Percentiles rank a stretch among this genome's conserved stretches.
These are phyloP conservation scores for Drosophila parabipectinata DNA, from an alignment of 1,140 invertebrate species.

Conservation along the genomic window DNA sequence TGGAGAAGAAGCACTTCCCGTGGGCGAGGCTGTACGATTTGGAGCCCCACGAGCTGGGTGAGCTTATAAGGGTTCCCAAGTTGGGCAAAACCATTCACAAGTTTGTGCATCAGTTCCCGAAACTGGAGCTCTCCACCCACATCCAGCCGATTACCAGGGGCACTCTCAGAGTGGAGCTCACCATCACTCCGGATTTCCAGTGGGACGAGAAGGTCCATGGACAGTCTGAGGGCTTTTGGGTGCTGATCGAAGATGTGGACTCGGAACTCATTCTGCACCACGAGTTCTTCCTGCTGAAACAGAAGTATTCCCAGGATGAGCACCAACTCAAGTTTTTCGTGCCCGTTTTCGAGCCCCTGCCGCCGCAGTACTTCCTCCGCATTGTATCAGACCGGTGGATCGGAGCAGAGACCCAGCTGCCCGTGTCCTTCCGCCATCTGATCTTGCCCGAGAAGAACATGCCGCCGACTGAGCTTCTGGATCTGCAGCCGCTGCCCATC, in stretches of 20 bases:
- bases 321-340: constrained; percentile 99
- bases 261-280: constrained; percentile 98
- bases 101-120: constrained; percentile 98
- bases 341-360: constrained; percentile 98
- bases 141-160: constrained; percentile 99
- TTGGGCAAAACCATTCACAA: constrained; percentile 99
- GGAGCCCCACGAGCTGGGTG: constrained; percentile 98
- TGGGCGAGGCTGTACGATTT: constrained; percentile 98
- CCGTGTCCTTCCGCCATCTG: constrained; percentile 98
- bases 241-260: constrained; percentile 99
- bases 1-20: constrained; percentile 99
- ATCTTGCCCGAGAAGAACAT: constrained; percentile 99
- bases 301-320: constrained; percentile 97
- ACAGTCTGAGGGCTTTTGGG: constrained; percentile 99
- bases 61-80: constrained; percentile 97
- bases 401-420: constrained; percentile 97
- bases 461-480: constrained; percentile 98
- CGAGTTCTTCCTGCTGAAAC: constrained; percentile 98
- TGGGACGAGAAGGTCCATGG: constrained; percentile 99
- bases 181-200: constrained; percentile 99
- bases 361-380: constrained; percentile 98
- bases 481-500: constrained; percentile 97
- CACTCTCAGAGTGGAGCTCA: constrained; percentile 96
- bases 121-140: constrained; percentile 96
- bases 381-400: constrained; percentile 93